Evolutionary conservation across 2,888 invertebrate species (phyloP).

Genomic region (Polyommatus icarus): DNA sequence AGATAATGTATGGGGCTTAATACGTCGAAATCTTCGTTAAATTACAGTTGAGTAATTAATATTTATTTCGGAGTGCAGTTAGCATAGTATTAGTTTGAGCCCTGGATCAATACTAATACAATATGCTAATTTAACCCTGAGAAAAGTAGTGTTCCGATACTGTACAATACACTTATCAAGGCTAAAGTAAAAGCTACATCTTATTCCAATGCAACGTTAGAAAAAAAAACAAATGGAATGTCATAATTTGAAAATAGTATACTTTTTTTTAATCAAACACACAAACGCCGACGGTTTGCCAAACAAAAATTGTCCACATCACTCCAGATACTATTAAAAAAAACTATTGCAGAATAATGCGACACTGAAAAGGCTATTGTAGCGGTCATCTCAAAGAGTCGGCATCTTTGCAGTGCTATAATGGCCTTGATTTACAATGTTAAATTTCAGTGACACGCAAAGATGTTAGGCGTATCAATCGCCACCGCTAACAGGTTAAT

Average conservation of each 20-base stretch:
- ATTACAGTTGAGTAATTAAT: too few relatives aligned
- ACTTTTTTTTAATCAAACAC: constrained; percentile 27
- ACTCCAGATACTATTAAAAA: constrained; percentile 42
- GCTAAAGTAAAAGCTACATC: not conserved
- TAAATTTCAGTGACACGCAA: constrained; percentile 21
- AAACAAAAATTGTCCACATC: constrained; percentile 79
- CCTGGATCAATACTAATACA: too few relatives aligned
- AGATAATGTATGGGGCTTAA: too few relatives aligned
- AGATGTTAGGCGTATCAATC: constrained; percentile 21
- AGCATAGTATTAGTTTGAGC: too few relatives aligned
- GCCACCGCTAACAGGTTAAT: constrained; percentile 22
- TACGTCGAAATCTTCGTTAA: too few relatives aligned
- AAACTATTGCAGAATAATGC: constrained; percentile 19
- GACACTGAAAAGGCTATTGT: not conserved
- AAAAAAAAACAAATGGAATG: constrained; percentile 6
- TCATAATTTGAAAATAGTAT: constrained; percentile 28
- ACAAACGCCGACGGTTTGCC: constrained; percentile 46
- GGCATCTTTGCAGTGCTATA: constrained; percentile 32
- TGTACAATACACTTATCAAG: too few relatives aligned
- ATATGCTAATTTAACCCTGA: too few relatives aligned
- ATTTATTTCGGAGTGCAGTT: too few relatives aligned
- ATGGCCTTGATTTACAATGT: constrained; percentile 28
- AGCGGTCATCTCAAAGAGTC: constrained; percentile 35
- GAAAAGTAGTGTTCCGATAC: too few relatives aligned
- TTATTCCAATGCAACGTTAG: not conserved